Evolutionary conservation across 2,113 vertebrate genomes (phyloP).

Genomic region (Chaetodon trifascialis): DNA sequence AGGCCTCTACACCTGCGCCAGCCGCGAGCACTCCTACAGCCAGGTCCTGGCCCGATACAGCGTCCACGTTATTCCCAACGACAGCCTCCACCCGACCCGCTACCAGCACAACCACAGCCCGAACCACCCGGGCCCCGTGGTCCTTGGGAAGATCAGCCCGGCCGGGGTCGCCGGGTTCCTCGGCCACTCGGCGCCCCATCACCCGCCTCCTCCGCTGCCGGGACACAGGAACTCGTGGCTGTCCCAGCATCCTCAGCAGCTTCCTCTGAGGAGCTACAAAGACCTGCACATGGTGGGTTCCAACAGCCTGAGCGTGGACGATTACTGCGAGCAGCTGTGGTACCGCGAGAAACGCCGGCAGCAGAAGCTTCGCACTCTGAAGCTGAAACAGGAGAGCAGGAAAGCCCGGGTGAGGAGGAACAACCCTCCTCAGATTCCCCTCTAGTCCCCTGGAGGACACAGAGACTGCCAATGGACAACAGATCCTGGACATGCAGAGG

Average conservation of each 20-base stretch:
- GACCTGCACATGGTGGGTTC: conserved; percentile 78
- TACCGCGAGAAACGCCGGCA: conserved; percentile 86
- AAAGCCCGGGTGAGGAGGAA: conserved; percentile 87
- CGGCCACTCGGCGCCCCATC: conserved; percentile 6
- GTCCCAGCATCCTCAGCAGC: conserved; percentile 56
- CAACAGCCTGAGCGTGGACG: conserved; percentile 79
- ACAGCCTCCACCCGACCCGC: conserved; percentile 43
- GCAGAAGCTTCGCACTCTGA: conserved; percentile 84
- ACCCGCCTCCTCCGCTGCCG: not conserved
- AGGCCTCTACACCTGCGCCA: conserved; percentile 84
- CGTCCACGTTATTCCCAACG: conserved; percentile 81
- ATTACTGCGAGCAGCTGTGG: conserved; percentile 88
- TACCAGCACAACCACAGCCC: conserved; percentile 22
- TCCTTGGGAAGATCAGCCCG: not conserved
- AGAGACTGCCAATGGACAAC: conserved; percentile 15
- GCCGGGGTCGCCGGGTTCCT: not conserved
- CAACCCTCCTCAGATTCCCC: conserved; percentile 54
- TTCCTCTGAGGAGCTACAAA: conserved; percentile 78
- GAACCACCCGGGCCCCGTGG: not conserved
- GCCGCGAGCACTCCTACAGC: conserved; percentile 83
- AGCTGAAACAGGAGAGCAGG: conserved; percentile 87
- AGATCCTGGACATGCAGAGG: conserved; percentile 32
- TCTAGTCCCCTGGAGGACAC: conserved; percentile 28
- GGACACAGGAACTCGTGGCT: conserved; percentile 58
- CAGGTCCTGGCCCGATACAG: conserved; percentile 81